phyloP scores from a whole-genome alignment of 2,888 invertebrate genomes.

The Sinohyriopsis cumingii region DNA sequence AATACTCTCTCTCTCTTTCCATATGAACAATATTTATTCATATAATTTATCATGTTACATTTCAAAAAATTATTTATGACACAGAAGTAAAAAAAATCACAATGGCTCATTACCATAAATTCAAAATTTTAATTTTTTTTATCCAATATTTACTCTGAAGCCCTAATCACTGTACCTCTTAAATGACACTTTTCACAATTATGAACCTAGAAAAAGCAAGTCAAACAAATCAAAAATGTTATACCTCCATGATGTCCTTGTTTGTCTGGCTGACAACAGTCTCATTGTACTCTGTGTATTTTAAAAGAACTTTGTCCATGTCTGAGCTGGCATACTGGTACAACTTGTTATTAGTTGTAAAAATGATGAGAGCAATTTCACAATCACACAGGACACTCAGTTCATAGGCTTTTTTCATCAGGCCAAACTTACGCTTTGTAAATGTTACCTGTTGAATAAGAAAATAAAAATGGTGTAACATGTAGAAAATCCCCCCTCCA shows the following conservation, averaged over 20 bases:
- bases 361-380: conserved; percentile 99
- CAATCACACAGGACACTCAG: conserved; percentile 99
- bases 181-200: too few species aligned
- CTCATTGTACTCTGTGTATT: conserved; percentile 99
- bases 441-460: conserved; percentile 90
- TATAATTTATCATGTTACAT: too few species aligned
- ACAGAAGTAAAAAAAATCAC: too few species aligned
- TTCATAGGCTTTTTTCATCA: conserved; percentile 99
- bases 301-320: conserved; percentile 96
- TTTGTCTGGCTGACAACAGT: conserved; percentile 99
- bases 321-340: conserved; percentile 96
- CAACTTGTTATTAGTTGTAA: conserved; percentile 98
- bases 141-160: too few species aligned
- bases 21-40: too few species aligned
- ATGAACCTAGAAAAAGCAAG: too few species aligned
- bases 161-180: too few species aligned
- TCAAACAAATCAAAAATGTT: conserved; percentile 55
- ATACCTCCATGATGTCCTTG: conserved; percentile 99
- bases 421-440: conserved; percentile 99
- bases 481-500: too few species aligned
- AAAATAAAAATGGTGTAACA: background rate
- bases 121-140: too few species aligned
- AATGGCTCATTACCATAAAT: too few species aligned
- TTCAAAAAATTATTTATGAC: too few species aligned
- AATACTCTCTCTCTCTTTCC: too few species aligned